Conservation (phyloP, 2,797 vertebrate genomes). For the Crocidura indochinensis region DNA sequence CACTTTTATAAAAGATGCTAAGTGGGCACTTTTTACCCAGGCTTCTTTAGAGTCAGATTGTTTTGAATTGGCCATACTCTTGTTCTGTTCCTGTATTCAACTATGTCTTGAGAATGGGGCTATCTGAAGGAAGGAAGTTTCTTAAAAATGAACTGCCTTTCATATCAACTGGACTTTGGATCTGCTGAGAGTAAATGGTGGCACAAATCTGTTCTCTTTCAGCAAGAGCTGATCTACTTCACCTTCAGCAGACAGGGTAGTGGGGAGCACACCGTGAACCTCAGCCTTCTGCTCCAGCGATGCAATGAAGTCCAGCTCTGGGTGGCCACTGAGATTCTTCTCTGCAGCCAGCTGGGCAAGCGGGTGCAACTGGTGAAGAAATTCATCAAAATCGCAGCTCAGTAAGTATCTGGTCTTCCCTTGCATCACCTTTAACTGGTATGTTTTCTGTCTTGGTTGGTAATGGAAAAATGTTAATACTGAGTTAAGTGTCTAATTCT, state of each 20-base stretch:
- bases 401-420: conserved; percentile 92
- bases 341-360: conserved; percentile 95
- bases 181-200: conserved; percentile 40
- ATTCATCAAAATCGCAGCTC: conserved; percentile 98
- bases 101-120: neutral
- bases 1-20: neutral
- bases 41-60: neutral
- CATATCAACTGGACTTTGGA: neutral
- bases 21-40: neutral
- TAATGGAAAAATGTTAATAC: neutral
- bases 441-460: neutral
- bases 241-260: conserved; percentile 95
- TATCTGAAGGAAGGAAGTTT: neutral
- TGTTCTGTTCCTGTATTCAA: neutral
- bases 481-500: neutral
- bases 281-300: conserved; percentile 96
- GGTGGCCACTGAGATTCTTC: conserved; percentile 98
- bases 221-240: conserved; percentile 99
- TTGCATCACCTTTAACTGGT: neutral
- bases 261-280: conserved; percentile 92
- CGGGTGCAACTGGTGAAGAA: conserved; percentile 99
- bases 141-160: conserved; percentile 28
- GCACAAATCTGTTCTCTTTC: conserved; percentile 79
- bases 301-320: conserved; percentile 98
- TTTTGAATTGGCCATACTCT: neutral